phyloP scores from a whole-genome alignment of 1,140 invertebrate genomes.

The Vanessa atalanta region DNA sequence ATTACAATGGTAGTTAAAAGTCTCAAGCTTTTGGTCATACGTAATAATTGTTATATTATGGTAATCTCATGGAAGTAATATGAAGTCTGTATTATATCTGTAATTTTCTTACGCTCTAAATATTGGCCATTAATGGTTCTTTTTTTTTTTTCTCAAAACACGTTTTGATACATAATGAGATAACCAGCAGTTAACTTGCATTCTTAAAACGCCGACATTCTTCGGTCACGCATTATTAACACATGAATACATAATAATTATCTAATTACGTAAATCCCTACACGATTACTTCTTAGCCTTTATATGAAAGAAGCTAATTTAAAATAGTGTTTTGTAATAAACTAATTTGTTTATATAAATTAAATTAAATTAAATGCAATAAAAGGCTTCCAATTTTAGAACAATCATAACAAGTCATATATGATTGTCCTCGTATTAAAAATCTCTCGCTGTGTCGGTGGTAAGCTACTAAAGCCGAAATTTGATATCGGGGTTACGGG shows the following conservation, averaged over 20 bases:
- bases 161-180: constrained; percentile 12
- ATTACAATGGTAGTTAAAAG: no score
- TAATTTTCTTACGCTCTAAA: no score
- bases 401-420: not conserved
- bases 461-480: no score
- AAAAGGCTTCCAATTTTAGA: not conserved
- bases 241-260: constrained; percentile 2
- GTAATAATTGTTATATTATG: no score
- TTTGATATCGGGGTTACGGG: no score
- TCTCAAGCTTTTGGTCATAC: no score
- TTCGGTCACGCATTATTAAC: constrained; percentile 12
- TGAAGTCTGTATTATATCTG: no score
- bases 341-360: not conserved
- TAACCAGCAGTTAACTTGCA: constrained; percentile 10
- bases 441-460: no score
- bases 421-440: no score
- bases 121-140: not conserved
- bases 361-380: not conserved
- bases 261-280: constrained; percentile 6
- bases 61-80: no score
- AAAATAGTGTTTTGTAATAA: constrained; percentile 1
- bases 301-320: not conserved
- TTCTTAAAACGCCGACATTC: constrained; percentile 1
- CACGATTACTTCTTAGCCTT: not conserved
- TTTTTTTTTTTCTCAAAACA: not conserved